phyloP scores from a whole-genome alignment of 2,888 invertebrate genomes.

The Encarsia formosa region DNA sequence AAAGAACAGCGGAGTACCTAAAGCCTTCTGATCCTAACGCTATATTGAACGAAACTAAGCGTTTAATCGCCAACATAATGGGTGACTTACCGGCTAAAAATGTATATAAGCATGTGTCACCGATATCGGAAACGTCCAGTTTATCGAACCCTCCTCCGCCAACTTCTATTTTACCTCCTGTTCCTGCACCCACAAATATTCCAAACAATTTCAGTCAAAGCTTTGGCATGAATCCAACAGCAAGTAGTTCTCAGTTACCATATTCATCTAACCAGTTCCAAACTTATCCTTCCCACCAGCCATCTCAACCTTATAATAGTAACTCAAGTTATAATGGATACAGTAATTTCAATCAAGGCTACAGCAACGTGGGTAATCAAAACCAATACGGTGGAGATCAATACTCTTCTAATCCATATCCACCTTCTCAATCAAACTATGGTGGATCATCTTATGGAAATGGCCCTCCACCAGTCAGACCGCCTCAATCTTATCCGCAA shows the following conservation, averaged over 20 bases:
- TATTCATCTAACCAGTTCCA: conserved; percentile 38
- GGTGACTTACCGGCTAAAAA: conserved; percentile 54
- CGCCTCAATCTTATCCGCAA: conserved; percentile 34
- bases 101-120: conserved; percentile 38
- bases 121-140: conserved; percentile 20
- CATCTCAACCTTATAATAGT: conserved; percentile 33
- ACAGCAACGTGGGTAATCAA: conserved; percentile 31
- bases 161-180: background rate
- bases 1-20: conserved; percentile 38
- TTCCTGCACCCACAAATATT: conserved; percentile 6
- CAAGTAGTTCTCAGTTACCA: conserved; percentile 26
- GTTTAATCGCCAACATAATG: conserved; percentile 63
- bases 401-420: conserved; percentile 36
- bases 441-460: conserved; percentile 31
- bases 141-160: background rate
- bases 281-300: conserved; percentile 33
- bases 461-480: conserved; percentile 27
- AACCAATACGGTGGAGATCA: conserved; percentile 25
- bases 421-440: conserved; percentile 37
- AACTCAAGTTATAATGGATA: conserved; percentile 43
- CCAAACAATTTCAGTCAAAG: conserved; percentile 34
- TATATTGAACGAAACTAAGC: conserved; percentile 58
- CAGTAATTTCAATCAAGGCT: conserved; percentile 41
- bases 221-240: conserved; percentile 29
- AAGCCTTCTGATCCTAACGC: conserved; percentile 47